A percentile compares a stretch with the other conserved stretches of the same genome.
These are phyloP conservation scores for Calliopum simillimum DNA, from an alignment of 2,888 invertebrate species.

Conservation along the genomic window DNA sequence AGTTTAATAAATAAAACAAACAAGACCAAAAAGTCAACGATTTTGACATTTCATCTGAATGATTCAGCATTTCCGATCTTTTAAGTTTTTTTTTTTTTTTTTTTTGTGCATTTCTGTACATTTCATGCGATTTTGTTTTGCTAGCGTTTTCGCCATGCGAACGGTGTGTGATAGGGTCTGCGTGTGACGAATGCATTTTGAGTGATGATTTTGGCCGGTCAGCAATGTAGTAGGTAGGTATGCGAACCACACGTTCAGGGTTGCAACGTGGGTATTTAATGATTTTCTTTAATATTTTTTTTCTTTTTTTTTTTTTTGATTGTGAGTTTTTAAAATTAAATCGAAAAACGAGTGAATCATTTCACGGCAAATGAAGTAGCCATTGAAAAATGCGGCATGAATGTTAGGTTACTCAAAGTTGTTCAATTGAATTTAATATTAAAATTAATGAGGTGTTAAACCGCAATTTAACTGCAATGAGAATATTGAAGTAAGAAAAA, in stretches of 20 bases:
- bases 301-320: background rate
- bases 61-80: constrained; percentile 22
- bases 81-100: background rate
- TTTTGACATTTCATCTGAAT: constrained; percentile 4
- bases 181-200: background rate
- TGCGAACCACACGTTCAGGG: background rate
- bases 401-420: no score
- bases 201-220: no score
- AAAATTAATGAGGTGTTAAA: no score
- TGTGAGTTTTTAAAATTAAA: constrained; percentile 27
- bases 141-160: background rate
- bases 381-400: no score
- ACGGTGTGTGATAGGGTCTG: background rate
- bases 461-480: no score
- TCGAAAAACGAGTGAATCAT: constrained; percentile 15
- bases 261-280: no score
- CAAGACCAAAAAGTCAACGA: no score
- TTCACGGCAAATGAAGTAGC: background rate
- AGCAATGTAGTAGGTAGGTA: no score
- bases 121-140: background rate
- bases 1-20: no score
- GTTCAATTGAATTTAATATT: no score
- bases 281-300: no score
- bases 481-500: no score
- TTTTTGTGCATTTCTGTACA: background rate